Evolutionary conservation across 64 coral and sea anemone genomes (phyloP), one percentile per base, ranked within the genome.

Genomic region (Pocillopora damicornis): DNA sequence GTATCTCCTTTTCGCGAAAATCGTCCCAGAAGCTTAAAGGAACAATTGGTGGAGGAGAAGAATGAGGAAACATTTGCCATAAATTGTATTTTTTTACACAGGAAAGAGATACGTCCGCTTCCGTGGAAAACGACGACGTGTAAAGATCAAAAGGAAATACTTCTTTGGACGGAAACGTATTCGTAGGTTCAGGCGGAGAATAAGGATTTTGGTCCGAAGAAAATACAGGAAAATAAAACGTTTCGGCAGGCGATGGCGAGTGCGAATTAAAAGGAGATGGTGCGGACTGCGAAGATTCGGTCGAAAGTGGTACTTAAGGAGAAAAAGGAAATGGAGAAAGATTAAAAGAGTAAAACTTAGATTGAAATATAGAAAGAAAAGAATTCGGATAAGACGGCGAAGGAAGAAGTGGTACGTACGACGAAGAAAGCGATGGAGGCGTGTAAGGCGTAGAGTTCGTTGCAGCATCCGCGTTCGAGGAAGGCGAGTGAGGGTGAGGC

Each of bases 391-490:
- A 1, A 84, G 37, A 7, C 36, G 81, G 37, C 65, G 65, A 14
- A 23, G 36, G 11, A 58, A 34, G 63, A 13, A 0, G 4, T 84
- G 81, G 81, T 58, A 57, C 63, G 15, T 72, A 56, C 23, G 63
- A 20, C 37, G 12, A 72, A 56, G 15, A 37, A 57, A 56, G 37
- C 16, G 20, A 14, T 84, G 81, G 81, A 69, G 0, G 22, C 63
- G 18, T 18, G 64, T 84, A 9, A 56, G 37, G 11, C 63, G 65
- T 22, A 63, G 81, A 12, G 65, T 71, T 69, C 63, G 62, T 72
- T 84, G 65, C 81, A 84, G 63, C 37, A 72, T 84, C 22, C 63
- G 63, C 1, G 3, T 84, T 37, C 63, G 81, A 23, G 9, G 81
- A 26, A 66, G 64, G 15, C 35, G 18, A 42, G 12, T n/a, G 9